Evolutionary conservation across 2,113 vertebrate genomes (phyloP).

Genomic region (Rhodinocichla rosea): DNA sequence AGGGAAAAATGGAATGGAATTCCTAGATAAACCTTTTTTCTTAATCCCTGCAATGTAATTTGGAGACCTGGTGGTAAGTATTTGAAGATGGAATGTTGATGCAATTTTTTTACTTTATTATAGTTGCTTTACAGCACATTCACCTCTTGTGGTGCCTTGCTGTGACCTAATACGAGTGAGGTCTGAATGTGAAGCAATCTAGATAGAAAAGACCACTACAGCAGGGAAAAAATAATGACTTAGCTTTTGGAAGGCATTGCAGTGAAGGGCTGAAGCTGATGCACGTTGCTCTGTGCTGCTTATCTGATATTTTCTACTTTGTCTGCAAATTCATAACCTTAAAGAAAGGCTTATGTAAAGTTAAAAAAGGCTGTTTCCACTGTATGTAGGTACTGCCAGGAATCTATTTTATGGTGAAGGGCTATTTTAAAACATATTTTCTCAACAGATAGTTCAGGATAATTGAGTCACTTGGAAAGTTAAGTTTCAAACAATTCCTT

Average conservation of each 20-base stretch:
- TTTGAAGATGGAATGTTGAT: not conserved
- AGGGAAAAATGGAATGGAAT: not conserved
- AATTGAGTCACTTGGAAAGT: not conserved
- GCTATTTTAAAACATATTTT: conserved; percentile 9
- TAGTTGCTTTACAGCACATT: not conserved
- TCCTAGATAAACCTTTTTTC: not conserved
- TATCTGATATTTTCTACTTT: not conserved
- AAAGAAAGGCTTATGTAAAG: not conserved
- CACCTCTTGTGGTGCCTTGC: not conserved
- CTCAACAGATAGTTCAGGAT: not conserved
- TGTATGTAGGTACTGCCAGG: not conserved
- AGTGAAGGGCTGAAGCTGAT: not conserved
- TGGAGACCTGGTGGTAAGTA: not conserved
- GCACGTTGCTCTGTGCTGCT: not conserved
- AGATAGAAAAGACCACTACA: not conserved
- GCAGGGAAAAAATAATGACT: not conserved
- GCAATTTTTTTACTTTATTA: not conserved
- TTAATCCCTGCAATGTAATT: not conserved
- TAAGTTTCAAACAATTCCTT: not conserved
- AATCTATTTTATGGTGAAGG: not conserved
- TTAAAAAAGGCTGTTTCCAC: not conserved
- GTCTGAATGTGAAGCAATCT: not conserved
- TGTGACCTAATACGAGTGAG: not conserved
- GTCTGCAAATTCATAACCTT: not conserved
- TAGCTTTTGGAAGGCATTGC: not conserved